Percentiles rank a stretch among this genome's conserved stretches.
Evolutionary conservation across 2,113 vertebrate genomes (phyloP).

Genomic region (Chitala chitala): DNA sequence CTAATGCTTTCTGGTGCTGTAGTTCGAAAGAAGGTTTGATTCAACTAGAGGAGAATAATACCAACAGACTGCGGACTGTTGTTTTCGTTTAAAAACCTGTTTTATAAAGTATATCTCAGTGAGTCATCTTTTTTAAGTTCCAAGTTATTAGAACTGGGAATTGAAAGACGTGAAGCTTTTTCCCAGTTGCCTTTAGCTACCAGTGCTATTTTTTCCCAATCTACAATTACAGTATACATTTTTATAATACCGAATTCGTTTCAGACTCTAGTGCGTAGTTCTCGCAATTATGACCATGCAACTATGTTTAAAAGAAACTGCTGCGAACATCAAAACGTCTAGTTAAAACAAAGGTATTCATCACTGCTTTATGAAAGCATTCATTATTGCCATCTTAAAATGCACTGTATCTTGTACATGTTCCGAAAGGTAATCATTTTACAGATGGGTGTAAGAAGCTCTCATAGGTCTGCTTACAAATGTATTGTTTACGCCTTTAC

Average conservation of each 20-base stretch:
- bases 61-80: constrained; percentile 17
- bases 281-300: no score
- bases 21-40: constrained; percentile 73
- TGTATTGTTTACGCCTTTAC: not conserved
- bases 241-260: not conserved
- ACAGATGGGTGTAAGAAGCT: not conserved
- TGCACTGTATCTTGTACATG: constrained; percentile 7
- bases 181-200: constrained; percentile 20
- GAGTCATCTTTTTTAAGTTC: constrained; percentile 13
- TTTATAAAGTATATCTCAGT: no score
- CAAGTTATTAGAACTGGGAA: not conserved
- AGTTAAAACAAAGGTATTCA: no score
- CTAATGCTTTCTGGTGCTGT: constrained; percentile 70
- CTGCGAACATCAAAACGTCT: no score
- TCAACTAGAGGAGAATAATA: not conserved
- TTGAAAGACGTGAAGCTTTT: not conserved
- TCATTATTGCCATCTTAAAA: not conserved
- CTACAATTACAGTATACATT: not conserved
- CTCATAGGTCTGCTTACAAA: not conserved
- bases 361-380: constrained; percentile 9
- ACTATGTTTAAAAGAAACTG: no score
- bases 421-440: not conserved
- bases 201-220: not conserved
- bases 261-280: no score
- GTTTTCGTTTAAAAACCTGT: not conserved